These are phyloP conservation scores for Hydrocynus forskahlii DNA, from an alignment of 2,797 vertebrate species.

Conservation along the genomic window DNA sequence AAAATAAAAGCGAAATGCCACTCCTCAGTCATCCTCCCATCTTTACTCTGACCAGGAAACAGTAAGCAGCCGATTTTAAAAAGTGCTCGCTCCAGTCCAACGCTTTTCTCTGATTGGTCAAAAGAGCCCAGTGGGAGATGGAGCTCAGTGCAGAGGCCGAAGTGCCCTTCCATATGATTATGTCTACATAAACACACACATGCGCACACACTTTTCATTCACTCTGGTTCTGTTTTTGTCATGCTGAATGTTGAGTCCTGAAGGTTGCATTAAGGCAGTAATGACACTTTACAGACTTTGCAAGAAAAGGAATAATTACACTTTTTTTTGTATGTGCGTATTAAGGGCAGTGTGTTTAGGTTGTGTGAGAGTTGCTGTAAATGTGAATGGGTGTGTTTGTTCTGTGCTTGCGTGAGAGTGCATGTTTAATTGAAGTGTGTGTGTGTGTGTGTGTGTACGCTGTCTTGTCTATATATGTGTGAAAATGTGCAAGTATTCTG, in stretches of 20 bases:
- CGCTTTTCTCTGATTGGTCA: constrained; percentile 42
- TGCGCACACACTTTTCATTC: constrained; percentile 56
- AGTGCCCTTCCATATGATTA: constrained; percentile 73
- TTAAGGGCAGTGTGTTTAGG: constrained; percentile 12
- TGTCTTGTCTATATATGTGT: not conserved
- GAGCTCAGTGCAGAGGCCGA: constrained; percentile 53
- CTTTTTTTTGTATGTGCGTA: constrained; percentile 33
- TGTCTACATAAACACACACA: constrained; percentile 59
- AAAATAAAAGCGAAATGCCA: constrained; percentile 69
- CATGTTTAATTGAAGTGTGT: not conserved
- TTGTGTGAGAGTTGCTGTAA: not conserved
- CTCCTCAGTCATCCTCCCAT: constrained; percentile 82
- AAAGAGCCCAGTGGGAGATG: constrained; percentile 46
- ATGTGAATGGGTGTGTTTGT: not conserved
- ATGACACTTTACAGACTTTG: constrained; percentile 23
- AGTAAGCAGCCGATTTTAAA: constrained; percentile 27
- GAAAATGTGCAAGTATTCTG: not conserved
- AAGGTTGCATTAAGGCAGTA: constrained; percentile 33
- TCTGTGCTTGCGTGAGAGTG: not conserved
- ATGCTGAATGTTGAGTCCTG: constrained; percentile 13
- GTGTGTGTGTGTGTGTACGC: not conserved
- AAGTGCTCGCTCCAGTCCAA: constrained; percentile 37
- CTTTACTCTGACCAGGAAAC: constrained; percentile 55
- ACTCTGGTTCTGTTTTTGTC: constrained; percentile 49
- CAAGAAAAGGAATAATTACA: constrained; percentile 36